Conservation (phyloP, 2,888 invertebrate genomes). For the Phragmatobia fuliginosa region DNA sequence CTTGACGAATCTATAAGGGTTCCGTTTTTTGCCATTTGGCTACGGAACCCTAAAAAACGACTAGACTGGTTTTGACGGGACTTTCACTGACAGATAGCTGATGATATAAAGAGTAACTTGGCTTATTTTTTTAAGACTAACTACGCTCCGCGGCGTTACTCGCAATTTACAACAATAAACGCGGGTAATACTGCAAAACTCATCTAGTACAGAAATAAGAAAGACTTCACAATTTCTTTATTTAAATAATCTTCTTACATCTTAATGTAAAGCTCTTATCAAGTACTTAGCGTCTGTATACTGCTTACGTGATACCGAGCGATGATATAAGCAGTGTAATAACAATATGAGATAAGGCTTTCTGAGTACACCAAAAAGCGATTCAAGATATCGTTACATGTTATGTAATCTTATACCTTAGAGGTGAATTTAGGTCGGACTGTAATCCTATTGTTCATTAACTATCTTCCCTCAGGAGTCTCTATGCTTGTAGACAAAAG, state of each 20-base stretch:
- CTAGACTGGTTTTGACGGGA: no score
- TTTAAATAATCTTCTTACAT: neutral
- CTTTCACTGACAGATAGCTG: no score
- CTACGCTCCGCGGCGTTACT: no score
- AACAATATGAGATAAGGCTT: slow-evolving; percentile 18
- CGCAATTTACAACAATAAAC: no score
- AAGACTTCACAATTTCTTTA: neutral
- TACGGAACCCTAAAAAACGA: no score
- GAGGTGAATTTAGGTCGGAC: slow-evolving; percentile 9
- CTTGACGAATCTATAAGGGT: no score
- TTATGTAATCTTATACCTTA: slow-evolving; percentile 12
- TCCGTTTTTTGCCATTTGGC: no score
- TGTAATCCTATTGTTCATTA: slow-evolving; percentile 21
- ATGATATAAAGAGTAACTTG: no score
- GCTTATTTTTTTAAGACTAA: no score
- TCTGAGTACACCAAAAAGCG: slow-evolving; percentile 9
- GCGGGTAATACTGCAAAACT: no score
- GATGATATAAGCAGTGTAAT: slow-evolving; percentile 8
- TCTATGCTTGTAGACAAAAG: neutral
- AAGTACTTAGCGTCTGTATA: slow-evolving; percentile 5
- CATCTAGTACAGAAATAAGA: neutral
- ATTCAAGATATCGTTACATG: slow-evolving; percentile 13
- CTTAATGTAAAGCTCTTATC: slow-evolving; percentile 1
- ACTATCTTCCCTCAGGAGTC: slow-evolving; percentile 11
- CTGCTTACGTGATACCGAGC: neutral